These are phyloP conservation scores for Spea hammondii DNA, from an alignment of 2,797 vertebrate species.

Conservation along the genomic window DNA sequence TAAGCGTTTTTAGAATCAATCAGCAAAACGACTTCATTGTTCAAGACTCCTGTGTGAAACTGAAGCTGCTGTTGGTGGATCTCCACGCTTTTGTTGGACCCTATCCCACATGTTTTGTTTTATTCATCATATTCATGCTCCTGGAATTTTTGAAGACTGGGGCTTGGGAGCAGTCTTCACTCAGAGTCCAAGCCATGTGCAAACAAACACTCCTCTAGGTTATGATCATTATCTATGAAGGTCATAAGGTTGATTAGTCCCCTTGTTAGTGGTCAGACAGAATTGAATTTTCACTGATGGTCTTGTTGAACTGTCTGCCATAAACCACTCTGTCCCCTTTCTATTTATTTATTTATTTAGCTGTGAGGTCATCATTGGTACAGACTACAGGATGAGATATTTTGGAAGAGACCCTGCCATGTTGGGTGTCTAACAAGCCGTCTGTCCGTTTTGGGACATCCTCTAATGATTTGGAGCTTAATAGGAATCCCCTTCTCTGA, in stretches of 20 bases:
- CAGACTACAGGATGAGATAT: background rate
- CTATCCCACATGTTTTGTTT: background rate
- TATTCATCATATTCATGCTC: background rate
- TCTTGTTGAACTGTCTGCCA: background rate
- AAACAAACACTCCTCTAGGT: background rate
- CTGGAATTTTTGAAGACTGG: background rate
- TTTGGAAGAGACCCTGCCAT: constrained; percentile 54
- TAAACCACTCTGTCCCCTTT: constrained; percentile 23
- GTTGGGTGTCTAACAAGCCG: constrained; percentile 59
- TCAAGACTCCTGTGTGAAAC: background rate
- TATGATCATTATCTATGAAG: background rate
- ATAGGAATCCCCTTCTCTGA: constrained; percentile 61
- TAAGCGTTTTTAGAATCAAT: background rate
- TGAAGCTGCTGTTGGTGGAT: background rate
- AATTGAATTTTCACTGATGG: constrained; percentile 5
- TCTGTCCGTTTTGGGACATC: constrained; percentile 56
- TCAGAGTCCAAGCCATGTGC: background rate
- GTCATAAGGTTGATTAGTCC: constrained; percentile 11
- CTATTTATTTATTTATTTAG: background rate
- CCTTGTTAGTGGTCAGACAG: background rate
- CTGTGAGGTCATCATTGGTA: background rate
- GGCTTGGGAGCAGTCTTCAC: background rate
- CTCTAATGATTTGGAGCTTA: constrained; percentile 60
- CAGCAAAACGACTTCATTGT: background rate
- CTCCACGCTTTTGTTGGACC: background rate